A percentile compares a stretch with the other conserved stretches of the same genome.
Evolutionary conservation across 2,113 vertebrate species (phyloP).

Genomic region (Perca flavescens): DNA sequence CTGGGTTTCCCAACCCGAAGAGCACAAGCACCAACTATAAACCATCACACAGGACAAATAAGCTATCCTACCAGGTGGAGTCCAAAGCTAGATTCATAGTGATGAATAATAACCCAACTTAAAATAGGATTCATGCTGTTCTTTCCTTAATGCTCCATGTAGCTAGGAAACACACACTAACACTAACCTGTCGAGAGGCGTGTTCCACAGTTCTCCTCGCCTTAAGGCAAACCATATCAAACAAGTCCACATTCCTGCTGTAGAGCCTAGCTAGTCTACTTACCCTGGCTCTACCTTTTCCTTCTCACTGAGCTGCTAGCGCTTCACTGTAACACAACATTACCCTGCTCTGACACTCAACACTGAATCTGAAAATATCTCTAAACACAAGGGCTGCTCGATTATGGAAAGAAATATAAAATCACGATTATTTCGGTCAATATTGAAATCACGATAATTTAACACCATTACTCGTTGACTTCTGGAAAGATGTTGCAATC

Average conservation of each 20-base stretch:
- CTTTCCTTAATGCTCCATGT: not conserved
- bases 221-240: slow-evolving; percentile 33
- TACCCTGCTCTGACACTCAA: not conserved
- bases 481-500: no score
- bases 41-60: not conserved
- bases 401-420: no score
- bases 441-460: no score
- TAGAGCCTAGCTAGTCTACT: not conserved
- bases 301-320: not conserved
- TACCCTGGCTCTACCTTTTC: not conserved
- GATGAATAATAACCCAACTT: not conserved
- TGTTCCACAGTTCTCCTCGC: slow-evolving; percentile 32
- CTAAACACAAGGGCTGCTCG: not conserved
- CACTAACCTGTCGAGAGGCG: not conserved
- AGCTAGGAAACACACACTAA: slow-evolving; percentile 5
- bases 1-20: not conserved
- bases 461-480: no score
- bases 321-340: not conserved
- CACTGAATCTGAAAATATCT: not conserved
- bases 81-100: not conserved
- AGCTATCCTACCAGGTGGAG: not conserved
- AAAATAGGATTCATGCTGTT: not conserved
- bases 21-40: not conserved
- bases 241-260: slow-evolving; percentile 38
- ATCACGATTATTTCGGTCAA: no score